These are phyloP conservation scores for Ariopsis seemanni DNA, from an alignment of 2,113 vertebrate species.

Conservation along the genomic window DNA sequence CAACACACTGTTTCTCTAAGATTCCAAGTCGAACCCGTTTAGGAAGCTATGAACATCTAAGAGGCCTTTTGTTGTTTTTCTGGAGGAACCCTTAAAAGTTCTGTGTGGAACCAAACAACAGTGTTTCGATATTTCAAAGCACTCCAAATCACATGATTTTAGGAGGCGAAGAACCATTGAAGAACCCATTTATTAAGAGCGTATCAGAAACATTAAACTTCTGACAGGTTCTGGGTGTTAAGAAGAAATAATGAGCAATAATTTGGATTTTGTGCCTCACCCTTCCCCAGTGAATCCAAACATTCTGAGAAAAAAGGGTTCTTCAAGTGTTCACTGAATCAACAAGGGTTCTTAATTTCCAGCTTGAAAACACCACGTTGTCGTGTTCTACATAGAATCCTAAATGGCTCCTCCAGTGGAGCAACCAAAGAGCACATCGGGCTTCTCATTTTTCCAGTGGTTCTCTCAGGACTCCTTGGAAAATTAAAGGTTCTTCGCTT, in stretches of 20 bases:
- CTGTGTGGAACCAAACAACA: neutral
- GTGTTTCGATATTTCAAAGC: neutral
- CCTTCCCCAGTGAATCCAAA: neutral
- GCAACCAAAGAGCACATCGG: neutral
- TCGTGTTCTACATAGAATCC: neutral
- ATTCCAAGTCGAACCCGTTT: neutral
- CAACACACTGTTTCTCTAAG: neutral
- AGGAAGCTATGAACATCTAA: neutral
- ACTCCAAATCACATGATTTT: neutral
- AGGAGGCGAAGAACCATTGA: neutral
- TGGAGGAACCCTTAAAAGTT: neutral
- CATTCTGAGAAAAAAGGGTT: neutral
- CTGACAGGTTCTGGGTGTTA: neutral
- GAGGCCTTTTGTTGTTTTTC: neutral
- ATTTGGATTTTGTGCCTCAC: neutral
- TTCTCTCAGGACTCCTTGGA: neutral
- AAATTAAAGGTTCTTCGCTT: neutral
- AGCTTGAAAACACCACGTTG: neutral
- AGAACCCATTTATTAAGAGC: neutral
- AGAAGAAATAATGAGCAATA: neutral
- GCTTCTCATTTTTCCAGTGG: neutral
- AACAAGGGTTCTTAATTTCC: neutral
- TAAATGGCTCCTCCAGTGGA: neutral
- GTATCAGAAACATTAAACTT: neutral
- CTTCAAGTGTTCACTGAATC: neutral